A percentile compares a stretch with the other conserved stretches of the same genome.
Conservation (phyloP, 2,888 invertebrate species). For the Aphodius sticticus region DNA sequence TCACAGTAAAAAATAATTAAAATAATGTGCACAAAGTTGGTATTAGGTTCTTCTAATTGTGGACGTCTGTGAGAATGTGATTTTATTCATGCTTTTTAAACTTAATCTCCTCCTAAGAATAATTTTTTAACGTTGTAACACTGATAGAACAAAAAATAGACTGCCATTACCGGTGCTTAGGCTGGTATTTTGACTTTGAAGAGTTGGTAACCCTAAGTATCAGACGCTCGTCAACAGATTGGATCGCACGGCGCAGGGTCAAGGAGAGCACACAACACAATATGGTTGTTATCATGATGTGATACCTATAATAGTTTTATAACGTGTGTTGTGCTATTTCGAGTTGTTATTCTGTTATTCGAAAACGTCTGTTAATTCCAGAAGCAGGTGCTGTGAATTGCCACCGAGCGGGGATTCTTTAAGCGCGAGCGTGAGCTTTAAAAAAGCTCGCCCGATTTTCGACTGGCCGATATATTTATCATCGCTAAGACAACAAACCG, state of each 20-base stretch:
- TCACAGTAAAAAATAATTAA: too few relatives aligned
- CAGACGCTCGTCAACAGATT: neutral
- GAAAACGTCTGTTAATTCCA: conserved; percentile 15
- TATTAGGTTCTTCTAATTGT: too few relatives aligned
- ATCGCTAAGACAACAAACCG: conserved; percentile 24
- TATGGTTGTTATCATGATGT: neutral
- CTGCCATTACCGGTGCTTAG: too few relatives aligned
- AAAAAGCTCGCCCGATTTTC: conserved; percentile 16
- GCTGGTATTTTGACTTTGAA: too few relatives aligned
- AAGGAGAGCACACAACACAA: neutral
- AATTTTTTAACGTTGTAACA: too few relatives aligned
- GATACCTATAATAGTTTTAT: neutral
- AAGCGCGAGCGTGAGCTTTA: neutral
- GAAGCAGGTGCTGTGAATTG: conserved; percentile 16
- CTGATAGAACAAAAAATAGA: too few relatives aligned
- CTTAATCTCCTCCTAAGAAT: too few relatives aligned
- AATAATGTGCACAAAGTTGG: too few relatives aligned
- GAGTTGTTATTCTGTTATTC: conserved; percentile 26
- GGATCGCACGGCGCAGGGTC: neutral
- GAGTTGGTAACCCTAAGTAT: too few relatives aligned
- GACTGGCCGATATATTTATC: conserved; percentile 20
- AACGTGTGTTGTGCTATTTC: neutral
- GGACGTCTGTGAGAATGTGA: too few relatives aligned
- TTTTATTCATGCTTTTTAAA: too few relatives aligned
- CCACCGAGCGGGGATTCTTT: neutral